Evolutionary conservation across 1,140 invertebrate species (phyloP).

Genomic region (Ridgeia piscesae): DNA sequence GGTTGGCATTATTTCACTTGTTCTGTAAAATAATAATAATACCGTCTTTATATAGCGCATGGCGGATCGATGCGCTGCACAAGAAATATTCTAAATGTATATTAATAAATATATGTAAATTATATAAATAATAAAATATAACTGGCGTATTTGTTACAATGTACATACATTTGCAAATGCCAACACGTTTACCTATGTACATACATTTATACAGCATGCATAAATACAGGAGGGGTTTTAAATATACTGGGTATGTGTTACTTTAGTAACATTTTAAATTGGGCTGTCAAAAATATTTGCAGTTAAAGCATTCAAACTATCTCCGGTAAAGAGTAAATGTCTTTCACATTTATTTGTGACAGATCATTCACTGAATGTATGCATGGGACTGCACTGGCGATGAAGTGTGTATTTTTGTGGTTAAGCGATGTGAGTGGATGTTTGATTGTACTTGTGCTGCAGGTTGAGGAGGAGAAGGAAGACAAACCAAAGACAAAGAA

Average conservation of each 20-base stretch:
- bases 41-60: no score
- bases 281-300: not conserved
- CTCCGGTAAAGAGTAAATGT: not conserved
- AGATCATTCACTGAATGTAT: not conserved
- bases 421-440: conserved; percentile 41
- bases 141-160: conserved; percentile 53
- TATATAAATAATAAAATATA: no score
- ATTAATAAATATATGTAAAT: no score
- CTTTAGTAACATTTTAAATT: not conserved
- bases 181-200: not conserved
- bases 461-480: conserved; percentile 63
- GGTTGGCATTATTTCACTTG: conserved; percentile 57
- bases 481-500: conserved; percentile 83
- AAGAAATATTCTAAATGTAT: no score
- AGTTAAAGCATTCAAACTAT: not conserved
- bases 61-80: no score
- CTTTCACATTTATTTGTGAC: not conserved
- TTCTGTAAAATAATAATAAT: no score
- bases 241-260: not conserved
- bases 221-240: not conserved
- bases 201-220: not conserved
- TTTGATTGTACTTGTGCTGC: not conserved
- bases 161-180: not conserved
- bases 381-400: not conserved
- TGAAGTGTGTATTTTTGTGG: not conserved